Evolutionary conservation across 2,113 vertebrate genomes (phyloP), one percentile per base, ranked within the genome.

Genomic region (Urocolius indicus): DNA sequence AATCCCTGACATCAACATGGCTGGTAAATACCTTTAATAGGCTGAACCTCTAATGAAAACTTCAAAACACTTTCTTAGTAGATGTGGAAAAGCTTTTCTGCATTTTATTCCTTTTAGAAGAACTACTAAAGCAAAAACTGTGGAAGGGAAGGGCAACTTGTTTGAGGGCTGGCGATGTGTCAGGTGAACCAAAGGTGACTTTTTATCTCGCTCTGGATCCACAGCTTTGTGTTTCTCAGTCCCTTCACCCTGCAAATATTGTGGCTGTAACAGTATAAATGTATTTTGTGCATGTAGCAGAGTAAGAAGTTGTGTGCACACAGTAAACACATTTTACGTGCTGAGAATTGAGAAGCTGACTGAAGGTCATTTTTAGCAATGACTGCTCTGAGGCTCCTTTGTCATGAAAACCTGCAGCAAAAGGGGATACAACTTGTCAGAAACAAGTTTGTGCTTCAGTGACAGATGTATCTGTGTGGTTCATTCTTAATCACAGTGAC

Each of bases 11-110:
- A 30, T 11, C 26, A 63, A 15, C 55, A 84, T 73, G 68, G 82
- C 84, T 84, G 76, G 54, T 34, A 71, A 69, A 66, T 46, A 32
- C 51, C 81, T 86, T 78, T 62, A 91, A 45, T 5, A 46, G 38
- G 32, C 84, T 90, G 65, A 94, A 32, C 32, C 62, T 78, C 49
- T n/a, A 75, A 78, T 58, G 69, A 95, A 90, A 84, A 82, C n/a
- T 63, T 72, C 41, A 69, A 86, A 72, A 41, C 46, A 71, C n/a
- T 84, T 90, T 86, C 74, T 73, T 61, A 54, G 13, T 55, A 87
- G 58, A 63, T 24, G 66, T 2, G 43, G 48, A 62, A 36, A 45
- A 54, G 43, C 49, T 41, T 87, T 75, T 57, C 77, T 49, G 67
- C 43, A 21, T 71, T 52, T 91, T 38, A 51, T 87, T 45, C 30